A percentile compares a stretch with the other conserved stretches of the same genome.
Evolutionary conservation across 2,797 vertebrate species (phyloP).

Genomic region (Gobio occitaniae): DNA sequence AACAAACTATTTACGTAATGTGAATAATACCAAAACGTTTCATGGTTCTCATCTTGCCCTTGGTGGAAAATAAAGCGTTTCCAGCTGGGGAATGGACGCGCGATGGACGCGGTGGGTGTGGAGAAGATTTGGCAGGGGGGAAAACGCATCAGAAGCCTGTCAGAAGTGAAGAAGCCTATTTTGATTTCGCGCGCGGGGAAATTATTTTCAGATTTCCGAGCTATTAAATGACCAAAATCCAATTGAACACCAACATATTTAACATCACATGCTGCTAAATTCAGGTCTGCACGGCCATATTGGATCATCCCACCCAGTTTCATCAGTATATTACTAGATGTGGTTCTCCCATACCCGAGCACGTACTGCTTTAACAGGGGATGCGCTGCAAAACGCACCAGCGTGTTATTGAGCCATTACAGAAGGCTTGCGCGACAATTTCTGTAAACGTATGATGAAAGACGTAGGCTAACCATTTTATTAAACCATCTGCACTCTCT

Average conservation of each 20-base stretch:
- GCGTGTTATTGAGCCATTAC: slow-evolving; percentile 26
- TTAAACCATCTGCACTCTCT: background rate
- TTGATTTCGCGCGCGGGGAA: slow-evolving; percentile 10
- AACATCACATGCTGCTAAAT: slow-evolving; percentile 15
- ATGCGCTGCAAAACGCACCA: slow-evolving; percentile 31
- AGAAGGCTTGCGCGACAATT: background rate
- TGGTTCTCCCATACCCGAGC: slow-evolving; percentile 44
- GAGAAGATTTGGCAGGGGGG: slow-evolving; percentile 7
- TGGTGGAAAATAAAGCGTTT: slow-evolving; percentile 27
- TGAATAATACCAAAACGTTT: background rate
- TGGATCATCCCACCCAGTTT: slow-evolving; percentile 56
- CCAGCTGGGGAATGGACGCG: slow-evolving; percentile 18
- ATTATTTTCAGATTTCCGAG: background rate
- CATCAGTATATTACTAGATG: slow-evolving; percentile 42
- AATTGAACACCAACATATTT: slow-evolving; percentile 1
- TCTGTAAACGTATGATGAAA: background rate
- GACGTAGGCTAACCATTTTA: background rate
- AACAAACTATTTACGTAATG: background rate
- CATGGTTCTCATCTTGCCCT: background rate
- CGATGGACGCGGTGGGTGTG: slow-evolving; percentile 36
- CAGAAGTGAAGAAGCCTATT: slow-evolving; percentile 7
- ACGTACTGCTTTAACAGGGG: slow-evolving; percentile 12
- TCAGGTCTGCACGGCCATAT: slow-evolving; percentile 58
- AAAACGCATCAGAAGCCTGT: background rate
- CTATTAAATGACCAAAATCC: background rate